These are phyloP conservation scores for Amblyjoppa fuscipennis DNA, from an alignment of 2,888 invertebrate genomes.

Conservation along the genomic window DNA sequence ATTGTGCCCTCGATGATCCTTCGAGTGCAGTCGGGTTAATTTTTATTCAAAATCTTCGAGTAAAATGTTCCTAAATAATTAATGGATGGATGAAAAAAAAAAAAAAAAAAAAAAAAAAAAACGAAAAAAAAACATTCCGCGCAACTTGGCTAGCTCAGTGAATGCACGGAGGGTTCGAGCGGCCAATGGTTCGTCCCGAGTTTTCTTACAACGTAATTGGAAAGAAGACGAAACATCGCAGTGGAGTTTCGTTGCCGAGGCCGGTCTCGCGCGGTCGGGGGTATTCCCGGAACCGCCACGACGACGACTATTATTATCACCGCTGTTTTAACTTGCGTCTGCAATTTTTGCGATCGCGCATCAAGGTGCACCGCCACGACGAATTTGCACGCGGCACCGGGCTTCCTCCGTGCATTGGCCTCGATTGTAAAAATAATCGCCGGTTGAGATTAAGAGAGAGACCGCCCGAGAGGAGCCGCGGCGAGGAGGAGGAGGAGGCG, in stretches of 20 bases:
- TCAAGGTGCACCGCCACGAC: constrained; percentile 58
- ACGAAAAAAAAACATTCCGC: not conserved
- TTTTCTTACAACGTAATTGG: constrained; percentile 28
- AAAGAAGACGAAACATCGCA: constrained; percentile 7
- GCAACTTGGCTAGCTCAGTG: not conserved
- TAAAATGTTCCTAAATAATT: not conserved
- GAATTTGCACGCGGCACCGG: constrained; percentile 62
- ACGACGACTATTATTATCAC: constrained; percentile 66
- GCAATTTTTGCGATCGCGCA: constrained; percentile 67
- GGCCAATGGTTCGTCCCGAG: not conserved
- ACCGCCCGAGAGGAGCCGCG: constrained; percentile 16
- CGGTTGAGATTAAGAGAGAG: constrained; percentile 54
- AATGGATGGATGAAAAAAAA: not conserved
- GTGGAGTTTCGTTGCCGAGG: constrained; percentile 29
- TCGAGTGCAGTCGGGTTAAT: not conserved
- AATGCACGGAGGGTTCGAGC: not conserved
- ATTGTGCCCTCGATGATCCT: no score
- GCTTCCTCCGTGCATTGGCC: constrained; percentile 67
- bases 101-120: not conserved
- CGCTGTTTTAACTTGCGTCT: constrained; percentile 62
- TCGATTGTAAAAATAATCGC: constrained; percentile 74
- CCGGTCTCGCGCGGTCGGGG: constrained; percentile 21
- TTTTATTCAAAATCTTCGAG: not conserved
- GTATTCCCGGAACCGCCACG: constrained; percentile 58
- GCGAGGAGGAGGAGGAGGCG: constrained; percentile 34